A percentile compares a stretch with the other conserved stretches of the same genome.
Evolutionary conservation across 1,140 invertebrate species (phyloP).

Genomic region (Drosophila suzukii): DNA sequence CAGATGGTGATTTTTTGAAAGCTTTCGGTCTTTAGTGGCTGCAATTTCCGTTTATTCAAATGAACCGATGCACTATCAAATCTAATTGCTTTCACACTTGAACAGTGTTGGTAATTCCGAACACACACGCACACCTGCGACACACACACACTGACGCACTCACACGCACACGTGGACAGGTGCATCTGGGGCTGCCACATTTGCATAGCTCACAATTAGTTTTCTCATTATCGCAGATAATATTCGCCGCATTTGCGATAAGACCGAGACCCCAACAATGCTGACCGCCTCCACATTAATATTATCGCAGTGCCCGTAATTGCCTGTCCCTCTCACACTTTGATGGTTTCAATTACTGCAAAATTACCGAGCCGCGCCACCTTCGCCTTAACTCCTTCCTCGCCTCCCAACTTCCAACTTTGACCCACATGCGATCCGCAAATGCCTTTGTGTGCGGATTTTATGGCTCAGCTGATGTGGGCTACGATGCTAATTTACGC

Average conservation of each 20-base stretch:
- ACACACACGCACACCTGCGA: constrained; percentile 16
- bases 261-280: constrained; percentile 50
- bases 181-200: constrained; percentile 53
- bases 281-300: constrained; percentile 56
- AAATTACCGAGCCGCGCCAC: constrained; percentile 52
- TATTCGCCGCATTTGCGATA: constrained; percentile 78
- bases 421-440: constrained; percentile 44
- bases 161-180: constrained; percentile 3
- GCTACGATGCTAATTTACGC: constrained; percentile 52
- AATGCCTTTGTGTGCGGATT: constrained; percentile 63
- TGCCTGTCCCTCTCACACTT: constrained; percentile 36
- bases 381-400: constrained; percentile 9
- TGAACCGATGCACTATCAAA: constrained; percentile 72
- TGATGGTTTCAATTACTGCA: constrained; percentile 78
- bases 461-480: constrained; percentile 57
- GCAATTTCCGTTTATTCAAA: constrained; percentile 80
- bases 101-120: constrained; percentile 34
- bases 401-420: constrained; percentile 12
- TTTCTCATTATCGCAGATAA: constrained; percentile 80
- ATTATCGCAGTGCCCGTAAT: constrained; percentile 50
- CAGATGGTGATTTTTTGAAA: not conserved
- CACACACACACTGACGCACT: not conserved
- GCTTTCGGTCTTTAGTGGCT: constrained; percentile 1
- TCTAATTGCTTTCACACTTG: constrained; percentile 75
- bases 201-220: constrained; percentile 80